These are phyloP conservation scores for Saturnia japonica DNA, from an alignment of 2,888 invertebrate species.

Conservation along the genomic window DNA sequence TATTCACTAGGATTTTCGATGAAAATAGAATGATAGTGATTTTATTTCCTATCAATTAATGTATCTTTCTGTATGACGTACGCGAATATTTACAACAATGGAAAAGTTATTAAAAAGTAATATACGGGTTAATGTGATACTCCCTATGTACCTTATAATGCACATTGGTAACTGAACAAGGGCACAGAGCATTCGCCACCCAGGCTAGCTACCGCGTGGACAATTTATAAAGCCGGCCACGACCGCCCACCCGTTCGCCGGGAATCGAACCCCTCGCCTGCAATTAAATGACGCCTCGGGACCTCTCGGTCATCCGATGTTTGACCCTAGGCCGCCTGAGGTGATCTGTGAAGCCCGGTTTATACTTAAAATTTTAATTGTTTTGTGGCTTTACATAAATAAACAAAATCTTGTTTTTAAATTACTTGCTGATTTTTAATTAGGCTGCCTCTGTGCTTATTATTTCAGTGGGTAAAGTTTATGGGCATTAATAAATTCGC, in stretches of 20 bases:
- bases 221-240: constrained; percentile 64
- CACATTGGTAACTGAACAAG: background rate
- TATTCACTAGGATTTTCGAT: too few species aligned
- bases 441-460: too few species aligned
- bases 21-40: too few species aligned
- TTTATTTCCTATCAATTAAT: too few species aligned
- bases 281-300: constrained; percentile 73
- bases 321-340: constrained; percentile 63
- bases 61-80: too few species aligned
- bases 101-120: background rate
- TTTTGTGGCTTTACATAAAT: background rate
- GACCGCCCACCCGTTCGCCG: constrained; percentile 65
- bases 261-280: constrained; percentile 61
- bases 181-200: constrained; percentile 43
- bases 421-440: too few species aligned
- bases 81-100: background rate
- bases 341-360: constrained; percentile 43
- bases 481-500: too few species aligned
- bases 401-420: too few species aligned
- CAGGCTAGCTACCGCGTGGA: constrained; percentile 60
- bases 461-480: too few species aligned
- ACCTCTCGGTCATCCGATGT: constrained; percentile 65
- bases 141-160: background rate
- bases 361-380: background rate
- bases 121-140: background rate